Percentiles rank a stretch among this genome's conserved stretches.
These are phyloP conservation scores for Drosophila triauraria DNA, from an alignment of 1,140 invertebrate genomes.

Conservation along the genomic window DNA sequence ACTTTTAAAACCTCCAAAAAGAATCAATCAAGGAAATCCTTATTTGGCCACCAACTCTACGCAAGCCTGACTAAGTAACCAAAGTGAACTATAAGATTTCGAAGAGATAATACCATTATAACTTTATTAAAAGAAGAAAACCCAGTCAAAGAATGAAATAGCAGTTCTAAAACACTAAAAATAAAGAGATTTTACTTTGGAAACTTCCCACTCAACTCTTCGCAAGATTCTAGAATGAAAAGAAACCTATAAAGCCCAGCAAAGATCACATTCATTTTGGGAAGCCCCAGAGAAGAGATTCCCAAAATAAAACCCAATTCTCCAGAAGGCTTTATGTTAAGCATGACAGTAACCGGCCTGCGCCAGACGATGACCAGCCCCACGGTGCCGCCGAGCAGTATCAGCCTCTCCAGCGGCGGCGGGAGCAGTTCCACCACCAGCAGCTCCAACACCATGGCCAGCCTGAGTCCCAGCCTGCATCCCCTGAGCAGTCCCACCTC, in stretches of 20 bases:
- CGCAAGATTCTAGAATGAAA: constrained; percentile 9
- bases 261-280: not conserved
- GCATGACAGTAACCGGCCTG: constrained; percentile 85
- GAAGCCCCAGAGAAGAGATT: not conserved
- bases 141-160: not conserved
- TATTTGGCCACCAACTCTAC: not conserved
- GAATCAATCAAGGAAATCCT: not conserved
- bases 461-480: constrained; percentile 45
- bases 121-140: not conserved
- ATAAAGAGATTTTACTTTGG: not conserved
- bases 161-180: not conserved
- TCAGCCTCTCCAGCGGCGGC: constrained; percentile 59
- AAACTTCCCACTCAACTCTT: not conserved
- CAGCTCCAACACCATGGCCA: constrained; percentile 40
- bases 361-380: constrained; percentile 85
- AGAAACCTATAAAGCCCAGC: not conserved
- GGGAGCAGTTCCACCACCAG: constrained; percentile 44
- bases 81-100: not conserved
- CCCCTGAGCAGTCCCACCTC: constrained; percentile 75
- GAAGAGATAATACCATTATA: not conserved
- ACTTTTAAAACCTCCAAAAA: not conserved
- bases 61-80: not conserved
- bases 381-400: constrained; percentile 83
- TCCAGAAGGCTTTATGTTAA: constrained; percentile 74
- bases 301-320: constrained; percentile 4